Conservation (phyloP, 2,888 invertebrate genomes). For the Nomada fabriciana region DNA sequence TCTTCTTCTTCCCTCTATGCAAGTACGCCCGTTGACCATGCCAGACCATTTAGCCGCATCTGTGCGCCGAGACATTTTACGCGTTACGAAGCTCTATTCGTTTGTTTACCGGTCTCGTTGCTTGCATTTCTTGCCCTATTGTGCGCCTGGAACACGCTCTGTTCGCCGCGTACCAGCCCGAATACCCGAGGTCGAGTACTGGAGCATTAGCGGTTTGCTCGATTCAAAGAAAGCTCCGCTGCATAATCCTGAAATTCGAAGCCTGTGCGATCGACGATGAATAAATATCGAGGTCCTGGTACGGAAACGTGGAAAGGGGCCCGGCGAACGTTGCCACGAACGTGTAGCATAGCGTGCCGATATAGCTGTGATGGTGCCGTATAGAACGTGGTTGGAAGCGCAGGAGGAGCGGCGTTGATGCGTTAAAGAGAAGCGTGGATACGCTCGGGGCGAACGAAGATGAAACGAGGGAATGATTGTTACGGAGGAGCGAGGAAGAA, state of each 20-base stretch:
- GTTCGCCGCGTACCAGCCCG: constrained; percentile 1
- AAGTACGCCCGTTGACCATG: constrained; percentile 41
- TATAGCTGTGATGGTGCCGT: constrained; percentile 59
- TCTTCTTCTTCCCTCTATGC: constrained; percentile 39
- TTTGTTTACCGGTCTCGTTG: constrained; percentile 64
- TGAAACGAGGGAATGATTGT: constrained; percentile 17
- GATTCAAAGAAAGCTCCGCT: background rate
- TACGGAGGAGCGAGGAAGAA: constrained; percentile 45
- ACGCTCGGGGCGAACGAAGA: constrained; percentile 21
- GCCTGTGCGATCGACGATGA: background rate
- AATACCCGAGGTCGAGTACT: background rate
- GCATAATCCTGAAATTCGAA: constrained; percentile 18
- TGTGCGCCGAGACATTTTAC: constrained; percentile 63
- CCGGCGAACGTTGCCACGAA: background rate
- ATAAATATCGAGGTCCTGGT: background rate
- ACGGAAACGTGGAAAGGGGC: background rate
- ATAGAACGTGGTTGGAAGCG: constrained; percentile 12
- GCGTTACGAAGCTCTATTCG: constrained; percentile 65
- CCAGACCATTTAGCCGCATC: constrained; percentile 67
- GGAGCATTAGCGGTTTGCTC: constrained; percentile 7
- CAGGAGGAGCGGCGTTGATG: constrained; percentile 11
- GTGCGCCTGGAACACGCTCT: constrained; percentile 52
- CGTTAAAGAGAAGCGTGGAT: constrained; percentile 15
- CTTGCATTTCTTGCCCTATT: constrained; percentile 66
- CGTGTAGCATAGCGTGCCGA: constrained; percentile 57